These are phyloP conservation scores for Cerastoderma edule DNA, from an alignment of 2,888 invertebrate genomes.

Conservation along the genomic window DNA sequence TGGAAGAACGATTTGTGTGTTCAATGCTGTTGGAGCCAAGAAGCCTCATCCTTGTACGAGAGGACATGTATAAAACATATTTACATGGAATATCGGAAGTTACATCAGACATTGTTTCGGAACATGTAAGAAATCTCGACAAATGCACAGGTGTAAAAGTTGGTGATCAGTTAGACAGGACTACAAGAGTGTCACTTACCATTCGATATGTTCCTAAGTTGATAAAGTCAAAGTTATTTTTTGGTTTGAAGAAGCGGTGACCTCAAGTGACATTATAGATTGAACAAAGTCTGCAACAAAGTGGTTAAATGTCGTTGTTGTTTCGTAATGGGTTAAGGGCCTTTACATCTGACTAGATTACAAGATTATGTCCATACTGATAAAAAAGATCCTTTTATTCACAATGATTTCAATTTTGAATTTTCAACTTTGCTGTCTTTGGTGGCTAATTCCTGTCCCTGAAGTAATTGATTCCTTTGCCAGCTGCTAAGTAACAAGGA, in stretches of 20 bases:
- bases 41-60: conserved; percentile 93
- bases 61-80: conserved; percentile 92
- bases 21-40: conserved; percentile 93
- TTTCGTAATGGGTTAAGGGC: too few species aligned
- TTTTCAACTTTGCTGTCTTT: too few species aligned
- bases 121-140: conserved; percentile 85
- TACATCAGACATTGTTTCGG: conserved; percentile 86
- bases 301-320: too few species aligned
- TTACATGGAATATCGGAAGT: conserved; percentile 94
- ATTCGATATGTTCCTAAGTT: conserved; percentile 95
- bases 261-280: too few species aligned
- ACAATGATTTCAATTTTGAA: too few species aligned
- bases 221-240: conserved; percentile 77
- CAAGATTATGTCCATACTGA: too few species aligned
- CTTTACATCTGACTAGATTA: too few species aligned
- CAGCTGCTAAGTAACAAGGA: too few species aligned
- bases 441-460: too few species aligned
- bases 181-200: conserved; percentile 93
- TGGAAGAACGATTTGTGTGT: conserved; percentile 85
- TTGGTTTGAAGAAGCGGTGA: conserved; percentile 77
- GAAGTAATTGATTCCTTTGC: too few species aligned
- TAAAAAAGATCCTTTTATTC: too few species aligned
- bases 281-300: too few species aligned
- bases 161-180: conserved; percentile 87
- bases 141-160: conserved; percentile 87